These are phyloP conservation scores for Phenacoccus solenopsis DNA, from an alignment of 1,140 invertebrate species.

Conservation along the genomic window DNA sequence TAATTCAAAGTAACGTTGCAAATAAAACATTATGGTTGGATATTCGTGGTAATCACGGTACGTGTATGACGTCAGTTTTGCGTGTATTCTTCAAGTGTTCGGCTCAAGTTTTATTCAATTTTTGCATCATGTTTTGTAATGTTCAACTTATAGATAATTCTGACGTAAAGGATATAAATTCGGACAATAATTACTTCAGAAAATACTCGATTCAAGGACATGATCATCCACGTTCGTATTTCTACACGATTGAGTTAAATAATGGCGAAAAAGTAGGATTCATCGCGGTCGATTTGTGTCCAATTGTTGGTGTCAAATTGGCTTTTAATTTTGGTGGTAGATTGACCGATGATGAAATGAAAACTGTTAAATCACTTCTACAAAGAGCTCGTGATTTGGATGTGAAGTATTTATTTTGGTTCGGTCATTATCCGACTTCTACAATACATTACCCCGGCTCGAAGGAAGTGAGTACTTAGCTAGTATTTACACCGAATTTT, in stretches of 20 bases:
- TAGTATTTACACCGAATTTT: no score
- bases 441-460: constrained; percentile 51
- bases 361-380: constrained; percentile 39
- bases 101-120: no score
- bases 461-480: not conserved
- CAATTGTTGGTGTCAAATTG: constrained; percentile 67
- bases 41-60: constrained; percentile 89
- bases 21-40: constrained; percentile 73
- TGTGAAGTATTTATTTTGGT: constrained; percentile 59
- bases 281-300: constrained; percentile 76
- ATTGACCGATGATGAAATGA: constrained; percentile 45
- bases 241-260: constrained; percentile 45
- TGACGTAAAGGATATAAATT: constrained; percentile 55
- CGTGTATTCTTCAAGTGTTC: no score
- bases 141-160: constrained; percentile 63
- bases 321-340: constrained; percentile 89
- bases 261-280: constrained; percentile 43
- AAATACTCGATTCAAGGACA: constrained; percentile 70
- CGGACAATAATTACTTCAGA: constrained; percentile 61
- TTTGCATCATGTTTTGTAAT: no score
- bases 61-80: not conserved
- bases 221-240: constrained; percentile 59
- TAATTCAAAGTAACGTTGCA: constrained; percentile 51
- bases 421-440: constrained; percentile 89
- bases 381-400: constrained; percentile 26